Evolutionary conservation across 2,888 invertebrate species (phyloP).

Genomic region (Eupeodes luniger): DNA sequence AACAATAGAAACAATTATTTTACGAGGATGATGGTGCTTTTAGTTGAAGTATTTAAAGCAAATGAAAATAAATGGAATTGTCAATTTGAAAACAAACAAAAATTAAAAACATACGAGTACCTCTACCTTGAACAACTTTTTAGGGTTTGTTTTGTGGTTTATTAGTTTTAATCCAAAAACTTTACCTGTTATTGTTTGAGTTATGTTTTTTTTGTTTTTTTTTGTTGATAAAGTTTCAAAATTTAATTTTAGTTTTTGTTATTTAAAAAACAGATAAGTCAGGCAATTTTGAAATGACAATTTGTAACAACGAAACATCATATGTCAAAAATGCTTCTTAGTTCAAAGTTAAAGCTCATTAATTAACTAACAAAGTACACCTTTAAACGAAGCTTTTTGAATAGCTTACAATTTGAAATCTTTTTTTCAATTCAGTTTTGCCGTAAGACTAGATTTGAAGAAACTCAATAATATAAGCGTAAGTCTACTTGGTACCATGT

Average conservation of each 20-base stretch:
- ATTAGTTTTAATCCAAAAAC: neutral
- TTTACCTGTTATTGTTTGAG: neutral
- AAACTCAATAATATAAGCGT: no score
- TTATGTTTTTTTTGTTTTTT: neutral
- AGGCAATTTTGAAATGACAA: neutral
- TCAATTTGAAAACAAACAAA: neutral
- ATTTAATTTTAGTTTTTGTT: neutral
- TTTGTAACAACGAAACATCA: neutral
- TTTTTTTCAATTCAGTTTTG: no score
- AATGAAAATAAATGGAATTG: slow-evolving; percentile 9
- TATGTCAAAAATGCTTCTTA: no score
- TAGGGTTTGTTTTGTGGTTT: neutral
- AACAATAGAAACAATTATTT: neutral
- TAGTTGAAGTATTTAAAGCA: neutral
- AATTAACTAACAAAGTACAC: no score
- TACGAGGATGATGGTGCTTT: neutral
- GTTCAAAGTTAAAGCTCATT: no score
- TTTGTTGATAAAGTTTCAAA: neutral
- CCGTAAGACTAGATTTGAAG: no score
- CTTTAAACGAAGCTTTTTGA: no score
- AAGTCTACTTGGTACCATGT: no score
- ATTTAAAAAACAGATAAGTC: neutral
- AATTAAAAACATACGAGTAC: neutral
- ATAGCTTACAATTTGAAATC: no score
- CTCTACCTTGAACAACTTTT: neutral